A percentile compares a stretch with the other conserved stretches of the same genome.
Evolutionary conservation across 2,113 vertebrate genomes (phyloP).

Genomic region (Leptodactylus fuscus): DNA sequence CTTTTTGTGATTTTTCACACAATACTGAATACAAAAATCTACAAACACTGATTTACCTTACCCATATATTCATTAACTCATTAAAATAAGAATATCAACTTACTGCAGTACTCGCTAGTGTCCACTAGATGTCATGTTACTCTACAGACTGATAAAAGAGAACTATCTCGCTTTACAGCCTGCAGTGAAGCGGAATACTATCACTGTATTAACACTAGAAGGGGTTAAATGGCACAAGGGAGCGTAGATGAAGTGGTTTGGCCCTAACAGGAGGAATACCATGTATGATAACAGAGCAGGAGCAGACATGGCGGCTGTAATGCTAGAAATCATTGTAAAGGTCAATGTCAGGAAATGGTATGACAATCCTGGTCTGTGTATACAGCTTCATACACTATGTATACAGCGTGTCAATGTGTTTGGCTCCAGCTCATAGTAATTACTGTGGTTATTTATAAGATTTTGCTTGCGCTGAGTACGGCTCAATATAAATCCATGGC

Average conservation of each 20-base stretch:
- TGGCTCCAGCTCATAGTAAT: neutral
- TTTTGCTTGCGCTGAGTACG: neutral
- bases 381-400: neutral
- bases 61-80: too few relatives aligned
- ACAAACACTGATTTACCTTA: too few relatives aligned
- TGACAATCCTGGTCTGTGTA: neutral
- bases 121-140: conserved; percentile 10
- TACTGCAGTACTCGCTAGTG: neutral
- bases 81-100: too few relatives aligned
- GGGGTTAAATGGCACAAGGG: neutral
- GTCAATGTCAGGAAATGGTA: neutral
- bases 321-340: neutral
- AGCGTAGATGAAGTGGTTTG: too few relatives aligned
- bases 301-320: too few relatives aligned
- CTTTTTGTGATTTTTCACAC: too few relatives aligned
- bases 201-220: neutral
- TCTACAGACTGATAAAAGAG: neutral
- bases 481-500: neutral
- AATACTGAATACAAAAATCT: too few relatives aligned
- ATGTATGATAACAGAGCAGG: too few relatives aligned
- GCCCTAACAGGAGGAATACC: too few relatives aligned
- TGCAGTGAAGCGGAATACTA: neutral
- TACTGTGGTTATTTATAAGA: neutral
- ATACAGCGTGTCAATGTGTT: neutral
- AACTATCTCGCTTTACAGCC: neutral